Conservation (phyloP, 1,140 invertebrate genomes). For the Gyrodactylus bullatarudis region DNA sequence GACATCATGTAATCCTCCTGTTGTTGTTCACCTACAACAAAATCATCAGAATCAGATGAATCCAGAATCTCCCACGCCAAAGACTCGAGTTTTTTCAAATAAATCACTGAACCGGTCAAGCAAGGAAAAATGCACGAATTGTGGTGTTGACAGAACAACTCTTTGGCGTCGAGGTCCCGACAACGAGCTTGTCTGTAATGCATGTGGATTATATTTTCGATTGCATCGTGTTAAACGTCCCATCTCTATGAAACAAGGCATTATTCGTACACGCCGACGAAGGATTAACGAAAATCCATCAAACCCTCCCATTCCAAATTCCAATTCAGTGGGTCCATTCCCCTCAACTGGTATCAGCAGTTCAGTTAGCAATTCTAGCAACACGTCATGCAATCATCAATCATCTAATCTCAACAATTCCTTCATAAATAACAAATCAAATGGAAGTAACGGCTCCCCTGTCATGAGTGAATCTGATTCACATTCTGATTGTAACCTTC, state of each 20-base stretch:
- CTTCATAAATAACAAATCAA: not conserved
- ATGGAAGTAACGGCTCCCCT: not conserved
- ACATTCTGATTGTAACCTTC: not conserved
- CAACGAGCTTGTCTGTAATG: constrained; percentile 83
- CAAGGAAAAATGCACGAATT: constrained; percentile 46
- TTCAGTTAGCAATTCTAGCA: too few relatives aligned
- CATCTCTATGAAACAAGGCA: constrained; percentile 66
- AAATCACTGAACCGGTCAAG: not conserved
- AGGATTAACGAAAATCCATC: constrained; percentile 21
- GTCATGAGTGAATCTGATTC: not conserved
- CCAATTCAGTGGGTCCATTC: too few relatives aligned
- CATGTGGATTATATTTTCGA: constrained; percentile 84
- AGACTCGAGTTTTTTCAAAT: too few relatives aligned
- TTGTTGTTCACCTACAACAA: too few relatives aligned
- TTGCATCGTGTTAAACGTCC: constrained; percentile 37
- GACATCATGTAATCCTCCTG: not conserved
- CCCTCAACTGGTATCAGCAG: too few relatives aligned
- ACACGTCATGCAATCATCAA: too few relatives aligned
- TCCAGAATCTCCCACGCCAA: too few relatives aligned
- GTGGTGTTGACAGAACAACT: constrained; percentile 63
- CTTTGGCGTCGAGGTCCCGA: constrained; percentile 80
- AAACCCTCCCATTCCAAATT: too few relatives aligned
- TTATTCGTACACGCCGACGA: constrained; percentile 69
- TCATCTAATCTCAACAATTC: not conserved
- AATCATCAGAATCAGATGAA: too few relatives aligned